These are phyloP conservation scores for Dryobota labecula DNA, from an alignment of 2,888 invertebrate genomes.

Conservation along the genomic window DNA sequence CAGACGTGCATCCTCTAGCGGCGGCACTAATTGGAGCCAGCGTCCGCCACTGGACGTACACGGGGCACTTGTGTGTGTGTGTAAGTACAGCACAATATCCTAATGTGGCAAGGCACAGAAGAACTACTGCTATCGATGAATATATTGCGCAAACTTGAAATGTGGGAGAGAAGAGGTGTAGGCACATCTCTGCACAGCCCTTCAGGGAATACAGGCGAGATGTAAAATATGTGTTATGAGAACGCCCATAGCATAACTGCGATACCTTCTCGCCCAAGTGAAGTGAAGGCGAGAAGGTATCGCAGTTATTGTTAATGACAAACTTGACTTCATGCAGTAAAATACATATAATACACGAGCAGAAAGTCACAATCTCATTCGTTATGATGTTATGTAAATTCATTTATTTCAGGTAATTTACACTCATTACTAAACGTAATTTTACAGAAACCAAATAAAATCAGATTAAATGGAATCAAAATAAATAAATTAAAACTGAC, in stretches of 20 bases:
- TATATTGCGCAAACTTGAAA: neutral
- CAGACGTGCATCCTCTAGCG: slow-evolving; percentile 29
- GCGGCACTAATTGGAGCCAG: slow-evolving; percentile 37
- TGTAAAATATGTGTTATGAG: no score
- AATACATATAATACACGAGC: neutral
- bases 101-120: neutral
- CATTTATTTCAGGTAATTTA: neutral
- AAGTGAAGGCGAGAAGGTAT: neutral
- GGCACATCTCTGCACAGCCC: neutral
- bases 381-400: neutral
- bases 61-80: neutral
- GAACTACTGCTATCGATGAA: neutral
- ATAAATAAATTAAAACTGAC: neutral
- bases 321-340: neutral
- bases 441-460: neutral
- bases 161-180: neutral
- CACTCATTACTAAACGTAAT: neutral
- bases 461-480: neutral
- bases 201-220: neutral
- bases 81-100: neutral
- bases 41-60: neutral
- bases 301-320: neutral
- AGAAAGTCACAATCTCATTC: neutral
- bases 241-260: neutral
- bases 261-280: no score